Conservation (phyloP, 2,888 invertebrate genomes). For the Ennomos erosarius region DNA sequence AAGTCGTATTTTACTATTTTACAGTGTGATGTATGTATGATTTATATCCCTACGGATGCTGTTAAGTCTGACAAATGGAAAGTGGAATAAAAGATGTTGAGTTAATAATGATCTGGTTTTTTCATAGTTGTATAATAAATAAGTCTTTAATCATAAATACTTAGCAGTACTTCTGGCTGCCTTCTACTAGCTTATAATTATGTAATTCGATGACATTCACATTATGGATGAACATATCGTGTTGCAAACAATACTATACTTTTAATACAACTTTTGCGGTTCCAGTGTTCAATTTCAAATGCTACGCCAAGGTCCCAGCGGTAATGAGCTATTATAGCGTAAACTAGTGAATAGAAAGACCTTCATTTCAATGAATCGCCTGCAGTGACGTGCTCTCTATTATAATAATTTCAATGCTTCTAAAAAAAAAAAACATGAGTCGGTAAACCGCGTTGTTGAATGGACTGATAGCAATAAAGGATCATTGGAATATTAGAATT, state of each 20-base stretch:
- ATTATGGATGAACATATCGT: slow-evolving; percentile 27
- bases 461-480: slow-evolving; percentile 8
- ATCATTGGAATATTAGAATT: too few species aligned
- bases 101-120: too few species aligned
- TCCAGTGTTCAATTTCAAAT: slow-evolving; percentile 63
- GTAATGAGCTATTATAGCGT: slow-evolving; percentile 58
- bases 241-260: slow-evolving; percentile 34
- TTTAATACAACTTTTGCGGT: slow-evolving; percentile 52
- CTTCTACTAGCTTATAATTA: neutral
- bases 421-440: slow-evolving; percentile 30
- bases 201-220: slow-evolving; percentile 19
- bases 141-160: too few species aligned
- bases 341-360: slow-evolving; percentile 56
- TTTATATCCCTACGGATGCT: too few species aligned
- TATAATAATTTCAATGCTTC: slow-evolving; percentile 35
- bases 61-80: too few species aligned
- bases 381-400: slow-evolving; percentile 51
- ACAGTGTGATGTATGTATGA: too few species aligned
- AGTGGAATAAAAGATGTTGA: too few species aligned
- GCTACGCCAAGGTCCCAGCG: slow-evolving; percentile 61
- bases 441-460: slow-evolving; percentile 7
- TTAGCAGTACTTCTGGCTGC: neutral
- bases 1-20: too few species aligned
- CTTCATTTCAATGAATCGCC: slow-evolving; percentile 51
- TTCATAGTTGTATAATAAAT: too few species aligned